phyloP scores from a whole-genome alignment of 1,140 invertebrate genomes.

The Asbolus verrucosus region DNA sequence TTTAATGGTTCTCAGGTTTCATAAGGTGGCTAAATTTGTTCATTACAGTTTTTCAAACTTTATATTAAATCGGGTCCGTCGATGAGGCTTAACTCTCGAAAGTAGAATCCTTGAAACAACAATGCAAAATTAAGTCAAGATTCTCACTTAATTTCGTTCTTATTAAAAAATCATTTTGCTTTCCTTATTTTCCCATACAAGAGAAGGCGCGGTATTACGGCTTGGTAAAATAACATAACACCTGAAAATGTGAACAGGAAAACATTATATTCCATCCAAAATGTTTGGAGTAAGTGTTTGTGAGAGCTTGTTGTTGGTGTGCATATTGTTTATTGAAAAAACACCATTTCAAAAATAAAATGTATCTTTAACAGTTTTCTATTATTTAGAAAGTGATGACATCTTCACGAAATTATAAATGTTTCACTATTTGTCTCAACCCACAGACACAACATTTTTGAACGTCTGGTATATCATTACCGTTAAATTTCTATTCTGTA shows the following conservation, averaged over 20 bases:
- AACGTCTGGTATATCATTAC: background rate
- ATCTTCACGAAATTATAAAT: slow-evolving; percentile 28
- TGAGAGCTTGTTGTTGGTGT: too few species aligned
- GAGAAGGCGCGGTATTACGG: background rate
- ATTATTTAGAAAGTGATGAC: slow-evolving; percentile 27
- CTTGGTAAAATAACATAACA: too few species aligned
- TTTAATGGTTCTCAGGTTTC: too few species aligned
- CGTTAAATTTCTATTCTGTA: slow-evolving; percentile 1
- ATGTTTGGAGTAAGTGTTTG: too few species aligned
- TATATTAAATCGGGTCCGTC: too few species aligned
- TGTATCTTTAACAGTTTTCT: too few species aligned
- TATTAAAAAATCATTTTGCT: slow-evolving; percentile 37
- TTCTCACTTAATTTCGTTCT: slow-evolving; percentile 34
- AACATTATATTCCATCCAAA: too few species aligned
- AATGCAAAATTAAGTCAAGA: slow-evolving; percentile 12
- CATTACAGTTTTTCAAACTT: too few species aligned
- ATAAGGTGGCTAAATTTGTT: too few species aligned
- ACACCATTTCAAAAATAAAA: too few species aligned
- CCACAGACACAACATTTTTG: background rate
- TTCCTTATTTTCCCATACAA: slow-evolving; percentile 8
- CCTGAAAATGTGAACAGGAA: too few species aligned
- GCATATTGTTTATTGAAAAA: too few species aligned
- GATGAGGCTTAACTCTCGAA: background rate
- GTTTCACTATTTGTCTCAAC: slow-evolving; percentile 13
- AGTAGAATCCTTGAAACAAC: slow-evolving; percentile 12